Conservation (phyloP, 1,140 invertebrate species). For the Chelonus insularis region DNA sequence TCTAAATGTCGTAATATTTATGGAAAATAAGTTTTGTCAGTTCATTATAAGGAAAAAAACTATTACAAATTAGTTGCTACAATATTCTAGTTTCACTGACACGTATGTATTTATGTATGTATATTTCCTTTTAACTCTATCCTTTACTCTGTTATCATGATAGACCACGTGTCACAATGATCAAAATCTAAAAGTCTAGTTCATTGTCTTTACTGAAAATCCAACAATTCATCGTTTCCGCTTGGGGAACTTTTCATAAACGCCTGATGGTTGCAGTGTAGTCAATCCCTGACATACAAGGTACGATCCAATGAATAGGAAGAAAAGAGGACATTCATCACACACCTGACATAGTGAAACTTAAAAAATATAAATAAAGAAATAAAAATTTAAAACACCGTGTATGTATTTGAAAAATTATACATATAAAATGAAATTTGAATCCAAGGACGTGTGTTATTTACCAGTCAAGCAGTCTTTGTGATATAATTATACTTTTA, state of each 20-base stretch:
- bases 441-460: not conserved
- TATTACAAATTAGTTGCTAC: not conserved
- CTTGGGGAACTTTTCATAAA: conserved; percentile 22
- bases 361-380: not conserved
- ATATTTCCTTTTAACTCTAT: not conserved
- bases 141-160: not conserved
- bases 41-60: not conserved
- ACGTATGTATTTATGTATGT: not conserved
- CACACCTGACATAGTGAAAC: conserved; percentile 13
- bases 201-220: conserved; percentile 23
- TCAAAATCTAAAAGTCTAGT: conserved; percentile 22
- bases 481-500: too few species aligned
- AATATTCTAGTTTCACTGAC: not conserved
- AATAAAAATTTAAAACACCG: not conserved
- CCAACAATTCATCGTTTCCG: conserved; percentile 24
- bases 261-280: not conserved
- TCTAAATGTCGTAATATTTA: conserved; percentile 13
- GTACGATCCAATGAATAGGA: conserved; percentile 2
- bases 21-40: not conserved
- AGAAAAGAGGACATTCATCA: conserved; percentile 22
- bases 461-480: too few species aligned
- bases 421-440: not conserved
- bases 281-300: conserved; percentile 4
- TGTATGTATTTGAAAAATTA: not conserved
- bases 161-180: conserved; percentile 17